These are phyloP conservation scores for Troglohyphantes excavatus DNA, from an alignment of 2,888 invertebrate genomes.

Conservation along the genomic window DNA sequence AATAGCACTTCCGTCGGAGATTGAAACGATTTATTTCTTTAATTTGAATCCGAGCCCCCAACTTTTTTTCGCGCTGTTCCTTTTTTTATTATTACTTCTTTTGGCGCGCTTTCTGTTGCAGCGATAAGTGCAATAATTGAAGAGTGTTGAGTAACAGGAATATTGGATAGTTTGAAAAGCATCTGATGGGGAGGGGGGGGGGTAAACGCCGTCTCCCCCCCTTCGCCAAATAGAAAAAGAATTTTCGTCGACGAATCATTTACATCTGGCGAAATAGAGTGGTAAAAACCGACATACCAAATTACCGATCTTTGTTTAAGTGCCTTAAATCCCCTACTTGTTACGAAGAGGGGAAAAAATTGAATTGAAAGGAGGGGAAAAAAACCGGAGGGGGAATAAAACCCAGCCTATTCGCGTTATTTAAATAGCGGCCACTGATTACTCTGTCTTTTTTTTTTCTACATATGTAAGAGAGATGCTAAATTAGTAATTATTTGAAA, in stretches of 20 bases:
- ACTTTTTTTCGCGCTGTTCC: constrained; percentile 31
- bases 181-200: constrained; percentile 33
- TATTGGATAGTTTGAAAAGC: constrained; percentile 56
- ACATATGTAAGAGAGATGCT: constrained; percentile 8
- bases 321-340: constrained; percentile 59
- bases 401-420: constrained; percentile 25
- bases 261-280: constrained; percentile 56
- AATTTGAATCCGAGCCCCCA: constrained; percentile 71
- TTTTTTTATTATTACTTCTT: constrained; percentile 1
- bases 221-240: constrained; percentile 23
- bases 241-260: constrained; percentile 45
- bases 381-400: constrained; percentile 12
- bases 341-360: constrained; percentile 28
- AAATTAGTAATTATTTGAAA: constrained; percentile 52
- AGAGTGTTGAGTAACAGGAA: constrained; percentile 76
- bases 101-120: constrained; percentile 12
- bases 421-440: constrained; percentile 36
- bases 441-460: constrained; percentile 17
- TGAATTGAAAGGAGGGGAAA: neutral
- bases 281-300: constrained; percentile 51
- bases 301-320: constrained; percentile 66
- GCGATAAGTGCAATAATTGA: constrained; percentile 74
- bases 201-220: constrained; percentile 43
- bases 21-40: constrained; percentile 78
- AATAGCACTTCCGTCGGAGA: constrained; percentile 74